These are phyloP conservation scores for Nannoperca obscura DNA, from an alignment of 2,797 vertebrate species.

Conservation along the genomic window DNA sequence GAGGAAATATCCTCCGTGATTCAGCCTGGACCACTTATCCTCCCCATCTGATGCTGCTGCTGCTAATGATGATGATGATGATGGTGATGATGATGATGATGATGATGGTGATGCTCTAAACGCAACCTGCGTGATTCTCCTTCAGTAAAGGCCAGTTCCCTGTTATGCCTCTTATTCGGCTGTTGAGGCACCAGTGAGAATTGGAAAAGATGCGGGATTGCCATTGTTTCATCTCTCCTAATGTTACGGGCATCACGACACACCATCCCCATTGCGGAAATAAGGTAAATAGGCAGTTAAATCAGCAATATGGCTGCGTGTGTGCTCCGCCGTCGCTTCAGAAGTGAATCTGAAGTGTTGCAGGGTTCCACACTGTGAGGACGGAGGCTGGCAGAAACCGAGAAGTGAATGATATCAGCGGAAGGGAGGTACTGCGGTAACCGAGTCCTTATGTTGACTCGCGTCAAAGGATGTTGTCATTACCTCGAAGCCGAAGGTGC, in stretches of 20 bases:
- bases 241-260: constrained; percentile 65
- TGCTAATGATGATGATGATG: constrained; percentile 77
- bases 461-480: constrained; percentile 83
- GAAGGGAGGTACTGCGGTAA: constrained; percentile 74
- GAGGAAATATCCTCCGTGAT: constrained; percentile 64
- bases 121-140: constrained; percentile 84
- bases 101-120: constrained; percentile 80
- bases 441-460: constrained; percentile 74
- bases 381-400: constrained; percentile 36
- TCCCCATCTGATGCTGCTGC: constrained; percentile 76
- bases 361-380: constrained; percentile 35
- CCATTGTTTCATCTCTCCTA: constrained; percentile 41
- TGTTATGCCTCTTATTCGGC: constrained; percentile 14
- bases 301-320: constrained; percentile 75
- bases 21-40: constrained; percentile 71
- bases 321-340: constrained; percentile 47
- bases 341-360: constrained; percentile 54
- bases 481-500: constrained; percentile 77
- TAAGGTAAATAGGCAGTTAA: constrained; percentile 71
- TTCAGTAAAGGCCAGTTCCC: constrained; percentile 76
- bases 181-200: constrained; percentile 32
- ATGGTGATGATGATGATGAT: constrained; percentile 24
- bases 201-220: constrained; percentile 47
- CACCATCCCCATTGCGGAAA: constrained; percentile 65
- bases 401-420: constrained; percentile 69